These are phyloP conservation scores for Cactoblastis cactorum DNA, from an alignment of 2,888 invertebrate species.

Conservation along the genomic window DNA sequence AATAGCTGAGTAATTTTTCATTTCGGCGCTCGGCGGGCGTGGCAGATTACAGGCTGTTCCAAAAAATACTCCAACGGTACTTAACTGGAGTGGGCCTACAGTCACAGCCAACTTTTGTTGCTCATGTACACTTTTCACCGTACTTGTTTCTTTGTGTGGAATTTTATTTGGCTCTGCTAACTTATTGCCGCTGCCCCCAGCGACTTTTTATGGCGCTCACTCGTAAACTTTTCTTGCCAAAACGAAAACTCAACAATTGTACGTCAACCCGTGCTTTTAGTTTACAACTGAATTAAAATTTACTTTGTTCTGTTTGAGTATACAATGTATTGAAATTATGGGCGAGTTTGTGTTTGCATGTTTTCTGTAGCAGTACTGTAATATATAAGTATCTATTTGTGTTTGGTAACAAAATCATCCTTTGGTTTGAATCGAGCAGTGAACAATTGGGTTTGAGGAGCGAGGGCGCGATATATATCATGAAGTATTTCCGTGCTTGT, in stretches of 20 bases:
- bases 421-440: constrained; percentile 43
- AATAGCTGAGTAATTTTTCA: constrained; percentile 78
- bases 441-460: constrained; percentile 59
- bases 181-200: constrained; percentile 45
- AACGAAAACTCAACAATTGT: constrained; percentile 51
- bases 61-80: constrained; percentile 70
- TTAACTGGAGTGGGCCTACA: constrained; percentile 63
- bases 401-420: constrained; percentile 42
- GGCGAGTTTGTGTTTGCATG: background rate
- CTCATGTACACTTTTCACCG: constrained; percentile 55
- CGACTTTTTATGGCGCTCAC: constrained; percentile 49
- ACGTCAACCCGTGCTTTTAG: constrained; percentile 38
- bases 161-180: constrained; percentile 51
- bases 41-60: constrained; percentile 75
- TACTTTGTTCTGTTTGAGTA: constrained; percentile 6
- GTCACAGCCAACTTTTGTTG: constrained; percentile 59
- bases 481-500: constrained; percentile 68
- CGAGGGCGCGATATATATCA: constrained; percentile 69
- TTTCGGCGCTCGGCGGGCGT: constrained; percentile 74
- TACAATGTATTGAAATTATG: constrained; percentile 20
- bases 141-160: constrained; percentile 51
- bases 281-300: constrained; percentile 39
- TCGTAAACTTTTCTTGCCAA: constrained; percentile 54
- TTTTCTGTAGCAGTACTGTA: constrained; percentile 14
- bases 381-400: constrained; percentile 7